Evolutionary conservation across 2,797 vertebrate genomes (phyloP).

Genomic region (Lerista edwardsae): DNA sequence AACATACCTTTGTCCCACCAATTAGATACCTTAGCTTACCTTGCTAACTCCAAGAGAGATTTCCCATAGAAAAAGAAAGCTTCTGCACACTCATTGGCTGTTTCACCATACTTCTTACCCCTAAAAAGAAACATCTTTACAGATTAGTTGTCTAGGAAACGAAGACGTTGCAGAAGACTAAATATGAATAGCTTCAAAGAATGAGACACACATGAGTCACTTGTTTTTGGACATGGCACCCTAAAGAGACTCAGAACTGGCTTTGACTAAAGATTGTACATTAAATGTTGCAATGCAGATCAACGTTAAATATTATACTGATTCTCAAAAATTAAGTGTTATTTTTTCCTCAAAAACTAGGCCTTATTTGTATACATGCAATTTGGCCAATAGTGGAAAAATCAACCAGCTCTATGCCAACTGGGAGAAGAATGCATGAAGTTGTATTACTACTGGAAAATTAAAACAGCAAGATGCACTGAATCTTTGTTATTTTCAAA

Average conservation of each 20-base stretch:
- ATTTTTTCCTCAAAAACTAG: too few relatives aligned
- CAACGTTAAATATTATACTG: neutral
- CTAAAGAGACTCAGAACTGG: neutral
- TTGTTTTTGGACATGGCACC: neutral
- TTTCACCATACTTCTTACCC: slow-evolving; percentile 93
- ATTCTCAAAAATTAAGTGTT: too few relatives aligned
- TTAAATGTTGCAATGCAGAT: neutral
- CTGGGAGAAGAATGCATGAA: neutral
- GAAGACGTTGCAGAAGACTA: neutral
- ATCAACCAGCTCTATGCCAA: neutral
- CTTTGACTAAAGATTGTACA: neutral
- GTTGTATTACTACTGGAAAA: too few relatives aligned
- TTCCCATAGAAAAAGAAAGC: slow-evolving; percentile 96
- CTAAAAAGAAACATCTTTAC: slow-evolving; percentile 67
- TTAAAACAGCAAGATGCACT: too few relatives aligned
- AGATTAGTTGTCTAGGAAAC: neutral
- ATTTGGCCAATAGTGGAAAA: too few relatives aligned
- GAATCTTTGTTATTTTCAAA: too few relatives aligned
- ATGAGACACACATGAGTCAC: neutral
- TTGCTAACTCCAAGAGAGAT: slow-evolving; percentile 93
- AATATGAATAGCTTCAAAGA: neutral
- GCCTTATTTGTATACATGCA: too few relatives aligned
- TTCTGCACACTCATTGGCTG: slow-evolving; percentile 96
- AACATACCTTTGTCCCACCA: neutral
- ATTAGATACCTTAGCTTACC: slow-evolving; percentile 75